Evolutionary conservation across 2,113 vertebrate species (phyloP), one percentile per base, ranked within the genome.

Genomic region (Sinocyclocheilus grahami): DNA sequence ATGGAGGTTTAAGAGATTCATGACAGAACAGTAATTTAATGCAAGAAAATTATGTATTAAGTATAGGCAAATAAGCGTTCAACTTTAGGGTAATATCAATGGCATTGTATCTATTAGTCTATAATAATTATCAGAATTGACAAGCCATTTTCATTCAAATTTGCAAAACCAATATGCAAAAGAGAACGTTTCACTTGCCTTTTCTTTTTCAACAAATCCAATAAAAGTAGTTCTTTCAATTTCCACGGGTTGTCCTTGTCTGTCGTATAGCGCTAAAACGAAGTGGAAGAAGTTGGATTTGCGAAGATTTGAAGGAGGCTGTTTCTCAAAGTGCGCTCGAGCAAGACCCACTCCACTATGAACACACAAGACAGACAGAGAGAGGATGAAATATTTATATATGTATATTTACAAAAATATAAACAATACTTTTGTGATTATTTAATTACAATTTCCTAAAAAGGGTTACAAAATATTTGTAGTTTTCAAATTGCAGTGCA

Each of bases 261-360:
- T 95, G 96, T 99, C 98, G 92, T 99, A 99, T 82, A 99, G 94
- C 86, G 98, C 98, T 94, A 99, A 93, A 89, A 99, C 97, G 94
- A 99, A 99, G 96, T 99, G 98, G 96, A 99, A 99, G 95, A 99
- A 99, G 96, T 99, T 99, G 95, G 98, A 99, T 93, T 99, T 99
- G 86, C 98, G 94, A 91, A 99, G 96, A 94, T 99, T 99, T 93
- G 97, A 98, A 81, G 98, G 98, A 87, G 98, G 98, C 93, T 99
- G 98, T 94, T 99, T 99, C 96, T 99, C 98, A 93, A 99, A 99
- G 95, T 99, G 98, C 89, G 98, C 98, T 93, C 98, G 96, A 94
- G 97, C 97, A 94, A 99, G 96, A 93, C 97, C 97, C 93, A 99
- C 97, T 92, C 98, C 98, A 92, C 98, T 99, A 96, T 92, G 93